A percentile compares a stretch with the other conserved stretches of the same genome.
Evolutionary conservation across 2,797 vertebrate genomes (phyloP).

Genomic region (Melanotaenia pygmaea): DNA sequence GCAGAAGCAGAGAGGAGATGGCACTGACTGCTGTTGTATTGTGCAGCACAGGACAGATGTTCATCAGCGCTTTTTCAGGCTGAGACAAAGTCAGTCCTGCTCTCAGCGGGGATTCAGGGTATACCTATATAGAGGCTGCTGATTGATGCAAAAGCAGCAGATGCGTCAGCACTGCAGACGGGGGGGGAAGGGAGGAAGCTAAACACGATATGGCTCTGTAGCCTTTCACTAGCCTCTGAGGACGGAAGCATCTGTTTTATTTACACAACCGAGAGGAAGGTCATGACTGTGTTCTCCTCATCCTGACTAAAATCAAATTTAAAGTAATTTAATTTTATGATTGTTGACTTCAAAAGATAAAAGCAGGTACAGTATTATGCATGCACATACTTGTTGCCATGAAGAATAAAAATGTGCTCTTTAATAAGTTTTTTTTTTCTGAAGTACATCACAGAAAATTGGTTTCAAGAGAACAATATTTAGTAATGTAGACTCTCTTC

Average conservation of each 20-base stretch:
- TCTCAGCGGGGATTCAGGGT: constrained; percentile 83
- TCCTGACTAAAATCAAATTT: constrained; percentile 24
- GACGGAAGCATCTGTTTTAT: constrained; percentile 66
- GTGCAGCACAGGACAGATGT: constrained; percentile 44
- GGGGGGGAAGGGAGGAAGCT: constrained; percentile 90
- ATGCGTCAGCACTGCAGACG: constrained; percentile 88
- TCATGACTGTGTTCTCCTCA: constrained; percentile 38
- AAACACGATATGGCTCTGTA: constrained; percentile 86
- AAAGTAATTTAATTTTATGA: constrained; percentile 16
- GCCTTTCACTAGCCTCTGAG: constrained; percentile 60
- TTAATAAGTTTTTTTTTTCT: constrained; percentile 8
- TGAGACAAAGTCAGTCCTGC: constrained; percentile 77
- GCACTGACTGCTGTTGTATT: constrained; percentile 41
- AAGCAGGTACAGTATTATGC: constrained; percentile 38
- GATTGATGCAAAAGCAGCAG: constrained; percentile 92
- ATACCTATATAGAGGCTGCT: constrained; percentile 92
- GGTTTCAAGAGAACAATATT: constrained; percentile 80
- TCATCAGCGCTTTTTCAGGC: constrained; percentile 39
- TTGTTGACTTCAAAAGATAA: constrained; percentile 36
- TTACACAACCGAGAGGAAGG: constrained; percentile 43
- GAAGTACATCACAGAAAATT: constrained; percentile 11
- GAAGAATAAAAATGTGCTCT: constrained; percentile 36
- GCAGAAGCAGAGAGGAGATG: constrained; percentile 66
- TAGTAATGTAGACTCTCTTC: constrained; percentile 72
- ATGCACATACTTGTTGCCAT: constrained; percentile 16